These are phyloP conservation scores for Rousettus madagascariensis DNA, from an alignment of 2,797 vertebrate species.

Conservation along the genomic window DNA sequence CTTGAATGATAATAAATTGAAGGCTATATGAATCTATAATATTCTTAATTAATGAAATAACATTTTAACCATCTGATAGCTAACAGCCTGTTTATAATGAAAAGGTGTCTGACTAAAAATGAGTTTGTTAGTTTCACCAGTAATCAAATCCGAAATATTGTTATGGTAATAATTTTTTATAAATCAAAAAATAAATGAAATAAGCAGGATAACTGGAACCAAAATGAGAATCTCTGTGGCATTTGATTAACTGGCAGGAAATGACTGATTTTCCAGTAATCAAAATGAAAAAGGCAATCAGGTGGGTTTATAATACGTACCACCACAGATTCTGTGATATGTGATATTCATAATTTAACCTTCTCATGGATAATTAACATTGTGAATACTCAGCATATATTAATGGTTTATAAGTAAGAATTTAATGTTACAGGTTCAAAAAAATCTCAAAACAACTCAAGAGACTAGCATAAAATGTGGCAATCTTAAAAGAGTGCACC, in stretches of 20 bases:
- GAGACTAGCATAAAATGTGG: neutral
- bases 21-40: conserved; percentile 23
- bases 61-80: neutral
- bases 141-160: conserved; percentile 54
- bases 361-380: conserved; percentile 68
- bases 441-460: neutral
- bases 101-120: neutral
- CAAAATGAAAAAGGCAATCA: conserved; percentile 73
- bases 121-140: neutral
- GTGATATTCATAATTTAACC: conserved; percentile 61
- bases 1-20: conserved; percentile 17
- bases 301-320: conserved; percentile 25
- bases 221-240: conserved; percentile 31
- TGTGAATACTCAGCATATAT: conserved; percentile 67
- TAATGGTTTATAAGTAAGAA: conserved; percentile 31
- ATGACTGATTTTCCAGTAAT: conserved; percentile 72
- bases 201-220: conserved; percentile 59
- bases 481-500: neutral
- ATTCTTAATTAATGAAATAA: conserved; percentile 46
- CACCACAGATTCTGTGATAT: conserved; percentile 47
- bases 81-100: neutral
- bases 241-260: conserved; percentile 74
- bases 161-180: conserved; percentile 30
- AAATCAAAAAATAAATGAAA: conserved; percentile 58
- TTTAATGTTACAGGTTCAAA: conserved; percentile 9